Base-by-base conservation (phyloP, 2,888 invertebrate species). In the Meghimatium bilineatum region DNA sequence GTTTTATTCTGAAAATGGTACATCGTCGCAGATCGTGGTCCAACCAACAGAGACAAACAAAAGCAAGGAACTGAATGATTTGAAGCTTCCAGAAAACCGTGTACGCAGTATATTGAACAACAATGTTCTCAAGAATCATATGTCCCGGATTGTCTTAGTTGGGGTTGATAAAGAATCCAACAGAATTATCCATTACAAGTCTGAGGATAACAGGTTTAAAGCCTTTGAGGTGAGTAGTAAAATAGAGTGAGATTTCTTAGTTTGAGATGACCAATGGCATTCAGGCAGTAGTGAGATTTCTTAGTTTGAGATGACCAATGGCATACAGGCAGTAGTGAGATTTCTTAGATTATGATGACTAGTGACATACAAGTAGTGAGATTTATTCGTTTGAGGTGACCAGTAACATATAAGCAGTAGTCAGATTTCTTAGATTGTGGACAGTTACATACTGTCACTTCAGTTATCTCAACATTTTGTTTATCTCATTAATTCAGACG, bases 121-220 rank as follows among this genome's bases (percentile, higher is more conserved):
- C 56, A 44, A 26, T 14, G 34, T 10, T 8, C 60, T 77, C 36
- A 60, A 63, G 34, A 36, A 77, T 38, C 14, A 14, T 17, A 78
- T n/a, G 23, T 78, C 78, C 32, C 23, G 34, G 12, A 34, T 78
- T 29, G 78, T 78, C 49, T 20, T 78, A n/a, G 78, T 78, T 63
- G 66, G 32, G 8, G 67, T 78, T 29, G 78, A 78, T 29, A 23
- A 66, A 36, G 63, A 67, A 6, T 66, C 78, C 17, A 66, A 44
- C 8, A 63, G 29, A 8, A 78, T 78, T 32, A 49, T 78, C 44
- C 78, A 78, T 44, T 67, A 67, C 6, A 66, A 67, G 32, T 23
- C 60, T 10, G 38, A 78, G 17, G 32, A 66, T 17, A 38, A 78
- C 63, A 66, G 63, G 23, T 66, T 66, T 56, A 66, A 1, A 38